Evolutionary conservation across 2,113 vertebrate genomes (phyloP), one percentile per base, ranked within the genome.

Genomic region (Synchiropus splendidus): DNA sequence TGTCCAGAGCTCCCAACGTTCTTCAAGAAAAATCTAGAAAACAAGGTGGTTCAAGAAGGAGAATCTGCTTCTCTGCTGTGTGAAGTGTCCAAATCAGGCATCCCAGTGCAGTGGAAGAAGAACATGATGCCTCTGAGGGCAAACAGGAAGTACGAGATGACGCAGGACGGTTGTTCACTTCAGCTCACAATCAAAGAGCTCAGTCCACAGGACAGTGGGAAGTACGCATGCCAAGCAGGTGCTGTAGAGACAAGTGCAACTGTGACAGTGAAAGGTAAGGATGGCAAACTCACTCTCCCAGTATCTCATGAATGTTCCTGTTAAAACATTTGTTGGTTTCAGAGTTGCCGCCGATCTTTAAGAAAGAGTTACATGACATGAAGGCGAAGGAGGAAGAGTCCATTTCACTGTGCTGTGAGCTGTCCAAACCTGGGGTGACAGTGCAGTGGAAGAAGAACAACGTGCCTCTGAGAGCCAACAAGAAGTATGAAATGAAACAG

Each of bases 361-460:
- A 54, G 42, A 54, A 85, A 18, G 67, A 72, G 16, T 48, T 89
- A 44, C 51, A 73, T 61, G 78, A 58, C 37, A 31, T 76, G 42
- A 81, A 87, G 30, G 77, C 73, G 30, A 74, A 76, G 0, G 89
- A 93, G 43, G 66, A 72, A 16, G 39, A 10, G 13, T 18, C 9
- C 1, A 76, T 31, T 4, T 55, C 54, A 0, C 67, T 92, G 41
- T 1, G 0, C 36, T 90, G 89, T 61, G 70, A 83, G 39, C 67
- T 90, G 32, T 89, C 70, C 36, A 88, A 88, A 35, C 64, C 56
- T 76, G 79, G 67, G 16, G 34, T 63, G 3, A 37, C 30, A 0
- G 79, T 84, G 4, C 47, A 84, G 39, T 91, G 89, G 89, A 92
- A 62, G 46, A 83, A 70, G 2, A 81, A 83, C 16, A 38, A 43